phyloP scores from a whole-genome alignment of 2,113 vertebrate species.

The Urocolius indicus region DNA sequence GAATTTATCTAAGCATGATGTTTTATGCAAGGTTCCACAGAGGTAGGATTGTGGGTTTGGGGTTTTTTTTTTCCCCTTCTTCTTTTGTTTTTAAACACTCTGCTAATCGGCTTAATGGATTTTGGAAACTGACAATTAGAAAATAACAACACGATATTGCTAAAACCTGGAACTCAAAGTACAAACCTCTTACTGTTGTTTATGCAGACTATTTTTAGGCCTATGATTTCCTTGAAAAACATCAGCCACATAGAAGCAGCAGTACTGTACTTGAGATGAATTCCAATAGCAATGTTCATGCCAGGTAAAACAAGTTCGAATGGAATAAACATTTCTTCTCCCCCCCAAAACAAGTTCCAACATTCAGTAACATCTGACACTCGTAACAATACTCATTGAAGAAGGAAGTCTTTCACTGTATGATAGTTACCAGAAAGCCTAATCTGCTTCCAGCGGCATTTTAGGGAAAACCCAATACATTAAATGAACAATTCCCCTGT shows the following conservation, averaged over 20 bases:
- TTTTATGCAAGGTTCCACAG: background rate
- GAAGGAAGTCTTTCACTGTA: background rate
- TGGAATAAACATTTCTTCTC: constrained; percentile 53
- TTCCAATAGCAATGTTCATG: constrained; percentile 35
- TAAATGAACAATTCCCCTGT: background rate
- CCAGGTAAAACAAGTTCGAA: constrained; percentile 59
- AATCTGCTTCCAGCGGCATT: background rate
- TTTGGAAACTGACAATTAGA: constrained; percentile 64
- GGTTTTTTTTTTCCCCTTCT: background rate
- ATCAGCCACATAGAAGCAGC: constrained; percentile 60
- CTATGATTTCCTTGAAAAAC: constrained; percentile 77
- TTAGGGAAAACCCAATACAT: accelerated
- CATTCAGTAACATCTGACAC: background rate
- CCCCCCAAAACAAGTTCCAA: background rate
- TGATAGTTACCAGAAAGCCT: background rate
- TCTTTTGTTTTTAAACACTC: constrained; percentile 24
- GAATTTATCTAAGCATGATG: background rate
- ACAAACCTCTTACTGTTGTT: constrained; percentile 73
- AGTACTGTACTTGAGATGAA: constrained; percentile 54
- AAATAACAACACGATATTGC: constrained; percentile 65
- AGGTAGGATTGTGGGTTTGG: background rate
- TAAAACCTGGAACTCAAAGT: constrained; percentile 71
- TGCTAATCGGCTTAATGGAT: constrained; percentile 48
- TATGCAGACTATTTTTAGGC: constrained; percentile 76
- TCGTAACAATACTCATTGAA: background rate